Percentiles rank a stretch among this genome's conserved stretches.
Evolutionary conservation across 2,888 invertebrate genomes (phyloP).

Genomic region (Mythimna vitellina): DNA sequence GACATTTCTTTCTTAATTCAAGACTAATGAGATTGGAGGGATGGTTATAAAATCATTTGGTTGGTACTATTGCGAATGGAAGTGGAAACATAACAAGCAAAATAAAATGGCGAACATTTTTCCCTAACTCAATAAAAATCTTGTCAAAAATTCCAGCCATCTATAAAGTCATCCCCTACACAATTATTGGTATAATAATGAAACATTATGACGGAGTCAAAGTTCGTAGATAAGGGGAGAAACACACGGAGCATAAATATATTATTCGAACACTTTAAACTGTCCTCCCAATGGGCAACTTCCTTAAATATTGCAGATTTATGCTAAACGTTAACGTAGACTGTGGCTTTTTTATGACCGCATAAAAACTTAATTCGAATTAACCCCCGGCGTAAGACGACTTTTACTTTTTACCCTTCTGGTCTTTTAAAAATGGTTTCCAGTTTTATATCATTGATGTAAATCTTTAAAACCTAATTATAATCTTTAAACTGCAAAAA

Average conservation of each 20-base stretch:
- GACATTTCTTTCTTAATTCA: slow-evolving; percentile 12
- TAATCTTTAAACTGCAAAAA: slow-evolving; percentile 39
- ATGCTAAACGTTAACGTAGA: slow-evolving; percentile 80
- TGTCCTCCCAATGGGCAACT: slow-evolving; percentile 76
- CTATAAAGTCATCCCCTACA: slow-evolving; percentile 46
- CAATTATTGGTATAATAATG: slow-evolving; percentile 63
- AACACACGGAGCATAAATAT: slow-evolving; percentile 73
- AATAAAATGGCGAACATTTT: slow-evolving; percentile 9
- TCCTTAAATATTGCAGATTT: slow-evolving; percentile 86
- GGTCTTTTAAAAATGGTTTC: slow-evolving; percentile 45
- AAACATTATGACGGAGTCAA: slow-evolving; percentile 58
- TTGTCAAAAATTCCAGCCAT: slow-evolving; percentile 40
- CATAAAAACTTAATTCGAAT: slow-evolving; percentile 83
- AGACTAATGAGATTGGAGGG: slow-evolving; percentile 12
- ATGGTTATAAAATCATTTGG: slow-evolving; percentile 3
- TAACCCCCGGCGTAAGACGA: slow-evolving; percentile 72
- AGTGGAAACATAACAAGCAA: slow-evolving; percentile 4
- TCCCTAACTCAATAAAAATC: slow-evolving; percentile 50
- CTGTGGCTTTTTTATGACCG: slow-evolving; percentile 75
- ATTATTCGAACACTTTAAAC: slow-evolving; percentile 74
- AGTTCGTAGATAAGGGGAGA: slow-evolving; percentile 64
- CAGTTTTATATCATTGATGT: slow-evolving; percentile 51
- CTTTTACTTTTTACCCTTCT: slow-evolving; percentile 60
- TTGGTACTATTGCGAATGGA: not conserved
- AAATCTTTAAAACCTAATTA: slow-evolving; percentile 60